Percentiles rank a stretch among this genome's conserved stretches.
Evolutionary conservation across 2,888 invertebrate genomes (phyloP).

Genomic region (Pyrrhosoma nymphula): DNA sequence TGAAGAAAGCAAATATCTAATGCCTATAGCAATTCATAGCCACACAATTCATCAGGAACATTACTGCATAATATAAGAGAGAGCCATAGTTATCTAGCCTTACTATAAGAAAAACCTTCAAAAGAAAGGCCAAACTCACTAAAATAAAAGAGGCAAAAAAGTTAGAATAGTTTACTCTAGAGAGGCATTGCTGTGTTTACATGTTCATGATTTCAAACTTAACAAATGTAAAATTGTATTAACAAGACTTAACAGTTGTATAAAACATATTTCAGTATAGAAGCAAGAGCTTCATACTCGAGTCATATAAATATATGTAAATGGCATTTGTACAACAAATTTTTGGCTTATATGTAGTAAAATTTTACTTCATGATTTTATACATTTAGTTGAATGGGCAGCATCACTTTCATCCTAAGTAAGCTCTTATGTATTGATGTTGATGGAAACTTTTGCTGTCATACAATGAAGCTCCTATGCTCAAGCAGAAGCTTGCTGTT

Average conservation of each 20-base stretch:
- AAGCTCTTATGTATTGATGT: neutral
- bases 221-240: neutral
- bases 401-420: neutral
- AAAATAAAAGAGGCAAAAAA: neutral
- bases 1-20: too few relatives aligned
- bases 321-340: neutral
- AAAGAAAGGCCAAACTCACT: too few relatives aligned
- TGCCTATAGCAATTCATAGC: too few relatives aligned
- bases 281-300: neutral
- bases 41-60: too few relatives aligned
- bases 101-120: too few relatives aligned
- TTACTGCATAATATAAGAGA: too few relatives aligned
- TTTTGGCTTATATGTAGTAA: neutral
- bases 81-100: too few relatives aligned
- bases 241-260: neutral
- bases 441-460: neutral
- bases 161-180: neutral
- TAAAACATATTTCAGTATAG: neutral
- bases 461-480: neutral
- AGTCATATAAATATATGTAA: neutral
- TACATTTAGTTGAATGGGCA: neutral
- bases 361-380: neutral
- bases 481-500: constrained; percentile 43
- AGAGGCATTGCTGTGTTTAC: neutral
- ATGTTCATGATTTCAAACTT: neutral